Conservation (phyloP, 1,140 invertebrate genomes). For the Neuroterus valhalla region DNA sequence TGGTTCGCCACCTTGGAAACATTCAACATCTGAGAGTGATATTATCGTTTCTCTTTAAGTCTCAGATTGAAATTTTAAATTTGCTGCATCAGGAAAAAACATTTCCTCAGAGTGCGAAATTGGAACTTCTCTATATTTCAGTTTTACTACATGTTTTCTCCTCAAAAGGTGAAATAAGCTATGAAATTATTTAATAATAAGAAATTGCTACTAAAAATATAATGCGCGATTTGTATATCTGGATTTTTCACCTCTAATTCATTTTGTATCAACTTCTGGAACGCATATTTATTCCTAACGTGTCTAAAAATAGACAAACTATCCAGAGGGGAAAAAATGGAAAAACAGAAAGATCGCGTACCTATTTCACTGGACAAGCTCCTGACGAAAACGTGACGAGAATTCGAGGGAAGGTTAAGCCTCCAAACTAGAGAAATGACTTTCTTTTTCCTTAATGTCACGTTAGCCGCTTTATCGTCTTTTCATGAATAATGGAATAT, state of each 20-base stretch:
- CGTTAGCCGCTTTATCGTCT: not conserved
- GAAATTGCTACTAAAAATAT: too few species aligned
- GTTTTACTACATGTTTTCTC: too few species aligned
- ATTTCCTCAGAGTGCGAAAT: too few species aligned
- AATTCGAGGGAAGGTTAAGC: not conserved
- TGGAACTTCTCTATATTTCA: too few species aligned
- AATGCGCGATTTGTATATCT: too few species aligned
- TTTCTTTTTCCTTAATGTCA: not conserved
- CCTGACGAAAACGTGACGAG: constrained; percentile 11
- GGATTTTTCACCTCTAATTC: not conserved
- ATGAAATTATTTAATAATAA: too few species aligned
- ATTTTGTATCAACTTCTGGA: not conserved
- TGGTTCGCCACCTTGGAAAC: too few species aligned
- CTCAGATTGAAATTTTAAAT: too few species aligned
- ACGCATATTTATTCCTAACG: not conserved
- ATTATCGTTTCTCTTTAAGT: too few species aligned
- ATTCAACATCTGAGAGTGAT: too few species aligned
- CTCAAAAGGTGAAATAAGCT: too few species aligned
- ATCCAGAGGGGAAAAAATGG: not conserved
- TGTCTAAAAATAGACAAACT: constrained; percentile 3
- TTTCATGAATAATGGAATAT: not conserved
- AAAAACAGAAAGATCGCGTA: constrained; percentile 8
- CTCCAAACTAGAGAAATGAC: constrained; percentile 7
- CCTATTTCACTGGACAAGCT: constrained; percentile 23
- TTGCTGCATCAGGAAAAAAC: too few species aligned